These are phyloP conservation scores for Apis dorsata DNA, from an alignment of 1,140 invertebrate species.

Conservation along the genomic window DNA sequence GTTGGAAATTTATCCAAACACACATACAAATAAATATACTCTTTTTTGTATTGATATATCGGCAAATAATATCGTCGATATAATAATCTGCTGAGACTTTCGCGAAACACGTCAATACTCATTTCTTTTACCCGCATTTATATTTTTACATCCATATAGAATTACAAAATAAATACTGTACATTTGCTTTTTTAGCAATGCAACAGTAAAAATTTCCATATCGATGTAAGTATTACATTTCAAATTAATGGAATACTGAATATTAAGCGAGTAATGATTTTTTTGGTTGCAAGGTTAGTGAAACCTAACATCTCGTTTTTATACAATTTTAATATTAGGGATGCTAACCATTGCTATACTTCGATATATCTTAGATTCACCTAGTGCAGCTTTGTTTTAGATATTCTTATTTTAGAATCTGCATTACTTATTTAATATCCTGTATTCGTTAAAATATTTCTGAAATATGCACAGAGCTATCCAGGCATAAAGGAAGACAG, in stretches of 20 bases:
- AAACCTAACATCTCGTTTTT: neutral
- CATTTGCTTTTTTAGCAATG: neutral
- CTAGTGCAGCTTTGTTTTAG: neutral
- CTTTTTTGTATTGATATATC: constrained; percentile 23
- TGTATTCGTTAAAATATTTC: constrained; percentile 26
- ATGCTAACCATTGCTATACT: constrained; percentile 11
- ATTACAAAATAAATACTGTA: constrained; percentile 38
- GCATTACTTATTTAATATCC: constrained; percentile 52
- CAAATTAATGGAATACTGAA: constrained; percentile 37
- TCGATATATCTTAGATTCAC: neutral
- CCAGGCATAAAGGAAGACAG: constrained; percentile 41
- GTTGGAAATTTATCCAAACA: constrained; percentile 12
- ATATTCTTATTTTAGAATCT: constrained; percentile 9
- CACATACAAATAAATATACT: constrained; percentile 53
- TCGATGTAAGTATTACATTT: constrained; percentile 18
- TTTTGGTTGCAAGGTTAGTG: neutral
- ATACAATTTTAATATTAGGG: neutral
- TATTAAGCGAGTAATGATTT: constrained; percentile 48
- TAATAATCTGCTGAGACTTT: neutral
- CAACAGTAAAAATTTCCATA: constrained; percentile 15
- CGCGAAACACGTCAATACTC: constrained; percentile 10
- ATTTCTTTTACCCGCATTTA: constrained; percentile 32
- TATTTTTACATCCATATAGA: constrained; percentile 28
- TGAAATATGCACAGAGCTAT: constrained; percentile 24
- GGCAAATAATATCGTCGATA: constrained; percentile 11